Percentiles rank a stretch among this genome's conserved stretches.
Conservation (phyloP, 1,140 invertebrate genomes). For the Dendroctonus ponderosae region DNA sequence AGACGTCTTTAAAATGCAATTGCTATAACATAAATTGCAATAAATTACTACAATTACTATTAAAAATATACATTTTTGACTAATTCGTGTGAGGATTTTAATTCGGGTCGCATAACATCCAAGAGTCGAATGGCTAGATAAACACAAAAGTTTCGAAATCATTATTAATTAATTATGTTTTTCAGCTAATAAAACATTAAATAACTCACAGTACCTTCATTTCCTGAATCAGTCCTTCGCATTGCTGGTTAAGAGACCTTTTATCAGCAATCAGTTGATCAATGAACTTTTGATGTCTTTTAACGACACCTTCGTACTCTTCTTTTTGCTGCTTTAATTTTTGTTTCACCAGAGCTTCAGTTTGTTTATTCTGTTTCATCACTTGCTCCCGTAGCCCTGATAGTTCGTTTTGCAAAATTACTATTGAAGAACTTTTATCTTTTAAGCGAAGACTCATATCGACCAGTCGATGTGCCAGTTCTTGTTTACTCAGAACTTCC, state of each 20-base stretch:
- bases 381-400: slow-evolving; percentile 41
- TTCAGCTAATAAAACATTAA: too few relatives aligned
- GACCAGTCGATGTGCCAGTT: slow-evolving; percentile 43
- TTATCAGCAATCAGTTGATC: slow-evolving; percentile 69
- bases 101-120: too few relatives aligned
- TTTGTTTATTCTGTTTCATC: slow-evolving; percentile 41
- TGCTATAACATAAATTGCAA: too few relatives aligned
- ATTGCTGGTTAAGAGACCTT: slow-evolving; percentile 63
- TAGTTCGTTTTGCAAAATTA: slow-evolving; percentile 45
- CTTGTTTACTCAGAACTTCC: slow-evolving; percentile 32
- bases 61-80: too few relatives aligned
- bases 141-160: too few relatives aligned
- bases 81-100: too few relatives aligned
- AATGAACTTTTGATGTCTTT: slow-evolving; percentile 68
- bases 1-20: too few relatives aligned
- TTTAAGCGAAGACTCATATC: slow-evolving; percentile 43
- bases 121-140: too few relatives aligned
- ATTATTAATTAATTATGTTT: background rate
- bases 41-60: too few relatives aligned
- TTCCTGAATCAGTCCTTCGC: slow-evolving; percentile 60
- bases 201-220: slow-evolving; percentile 48
- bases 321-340: slow-evolving; percentile 61
- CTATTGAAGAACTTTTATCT: slow-evolving; percentile 47
- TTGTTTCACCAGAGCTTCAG: slow-evolving; percentile 42
- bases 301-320: slow-evolving; percentile 62